Evolutionary conservation across 2,888 invertebrate species (phyloP).

Genomic region (Drymonia ruficornis): DNA sequence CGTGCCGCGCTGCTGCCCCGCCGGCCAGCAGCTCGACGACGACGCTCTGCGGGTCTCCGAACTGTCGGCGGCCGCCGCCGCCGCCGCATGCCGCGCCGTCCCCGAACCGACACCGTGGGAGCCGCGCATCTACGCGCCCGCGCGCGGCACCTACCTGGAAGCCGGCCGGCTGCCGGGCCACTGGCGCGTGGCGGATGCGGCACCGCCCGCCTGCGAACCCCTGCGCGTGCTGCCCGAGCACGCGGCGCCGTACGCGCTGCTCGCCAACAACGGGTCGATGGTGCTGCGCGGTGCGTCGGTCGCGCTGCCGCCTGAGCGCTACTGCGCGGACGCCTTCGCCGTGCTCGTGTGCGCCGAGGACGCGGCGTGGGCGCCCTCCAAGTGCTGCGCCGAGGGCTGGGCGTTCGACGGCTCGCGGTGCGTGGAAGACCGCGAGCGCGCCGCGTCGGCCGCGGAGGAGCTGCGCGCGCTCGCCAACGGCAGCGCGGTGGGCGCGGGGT

Average conservation of each 20-base stretch:
- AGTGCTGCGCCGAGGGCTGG: slow-evolving; percentile 89
- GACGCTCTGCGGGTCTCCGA: slow-evolving; percentile 51
- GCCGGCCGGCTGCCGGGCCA: slow-evolving; percentile 72
- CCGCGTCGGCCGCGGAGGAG: slow-evolving; percentile 60
- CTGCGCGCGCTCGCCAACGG: slow-evolving; percentile 58
- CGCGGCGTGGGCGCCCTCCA: slow-evolving; percentile 72
- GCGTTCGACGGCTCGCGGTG: slow-evolving; percentile 84
- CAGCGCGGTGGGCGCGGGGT: slow-evolving; percentile 75
- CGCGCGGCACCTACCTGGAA: slow-evolving; percentile 62
- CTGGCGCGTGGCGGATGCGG: slow-evolving; percentile 74
- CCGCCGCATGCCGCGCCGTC: slow-evolving; percentile 80
- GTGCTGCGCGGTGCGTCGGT: slow-evolving; percentile 73
- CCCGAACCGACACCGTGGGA: slow-evolving; percentile 73
- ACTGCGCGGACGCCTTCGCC: slow-evolving; percentile 88
- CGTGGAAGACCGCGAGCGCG: slow-evolving; percentile 64
- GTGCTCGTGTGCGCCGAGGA: slow-evolving; percentile 86
- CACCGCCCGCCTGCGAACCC: slow-evolving; percentile 59
- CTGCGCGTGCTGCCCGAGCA: slow-evolving; percentile 67
- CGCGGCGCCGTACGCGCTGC: slow-evolving; percentile 76
- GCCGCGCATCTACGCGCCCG: slow-evolving; percentile 85
- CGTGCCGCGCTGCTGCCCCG: slow-evolving; percentile 56
- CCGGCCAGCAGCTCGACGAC: slow-evolving; percentile 46
- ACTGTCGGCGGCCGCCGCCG: slow-evolving; percentile 54
- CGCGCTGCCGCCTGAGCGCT: slow-evolving; percentile 83
- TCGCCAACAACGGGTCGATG: slow-evolving; percentile 88